Base-by-base conservation (phyloP, 2,113 vertebrate genomes). In the Osmerus mordax region DNA sequence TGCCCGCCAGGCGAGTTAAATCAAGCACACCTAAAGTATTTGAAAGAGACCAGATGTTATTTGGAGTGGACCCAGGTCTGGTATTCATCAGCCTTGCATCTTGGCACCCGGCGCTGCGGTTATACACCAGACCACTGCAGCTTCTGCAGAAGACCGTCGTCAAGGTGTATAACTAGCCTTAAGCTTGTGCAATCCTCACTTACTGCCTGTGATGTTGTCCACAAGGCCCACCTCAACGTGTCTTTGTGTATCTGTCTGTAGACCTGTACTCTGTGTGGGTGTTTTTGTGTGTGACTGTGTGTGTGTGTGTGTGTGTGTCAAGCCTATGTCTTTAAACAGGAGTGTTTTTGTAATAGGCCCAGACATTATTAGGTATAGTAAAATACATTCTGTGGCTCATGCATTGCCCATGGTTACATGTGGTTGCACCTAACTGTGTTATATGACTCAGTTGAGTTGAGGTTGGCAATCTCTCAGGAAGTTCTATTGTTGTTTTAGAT, bases 121-220 rank as follows among this genome's bases (percentile, higher is more conserved):
- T 75, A 72, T 70, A 19, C 59, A 19, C 59, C n/a, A 69, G 62
- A 62, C 66, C 12, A 18, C 13, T 14, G 60, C 58, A 3, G 41
- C 41, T 47, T 47, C 41, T 47, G 41, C 41, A 12, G 41, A 47
- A 47, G 6, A 23, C 51, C 4, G 64, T 65, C 55, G 75, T 51
- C 51, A 15, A 7, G 21, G 23, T 62, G 29, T 47, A 69, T 78
- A 73, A 73, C 60, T 29, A 47, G 7, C 41, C 41, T 47, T 29
- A 41, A 64, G 69, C 59, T 69, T 65, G 58, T 51, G 28, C 59
- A 70, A 47, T n/a, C 18, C 9, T 67, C 70, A 69, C 58, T 52
- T 70, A 55, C 25, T 62, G 23, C 41, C 41, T 62, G 60, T 4
- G 60, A 28, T 28, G 23, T 62, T 16, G 28, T 28, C 25, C 60